Base-by-base conservation (phyloP, 2,113 vertebrate genomes). In the Lontra canadensis region DNA sequence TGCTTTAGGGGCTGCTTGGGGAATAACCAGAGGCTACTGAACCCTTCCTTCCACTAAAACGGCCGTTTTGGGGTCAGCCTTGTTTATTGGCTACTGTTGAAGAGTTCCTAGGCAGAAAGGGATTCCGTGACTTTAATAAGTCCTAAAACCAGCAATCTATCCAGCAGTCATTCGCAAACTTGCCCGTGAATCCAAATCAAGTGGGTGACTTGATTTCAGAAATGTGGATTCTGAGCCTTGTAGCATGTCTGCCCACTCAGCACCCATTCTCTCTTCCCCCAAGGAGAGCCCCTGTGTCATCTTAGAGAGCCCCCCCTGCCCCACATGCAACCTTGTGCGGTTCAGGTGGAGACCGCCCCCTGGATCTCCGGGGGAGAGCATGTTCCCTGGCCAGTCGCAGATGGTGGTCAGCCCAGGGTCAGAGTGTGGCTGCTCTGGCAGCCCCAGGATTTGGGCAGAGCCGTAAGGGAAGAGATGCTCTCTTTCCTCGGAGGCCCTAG, bases 21-120 rank as follows among this genome's bases (percentile, higher is more conserved):
- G 44, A 36, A 25, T 7, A 20, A n/a, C 3, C 7, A 7, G n/a
- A 49, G 25, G 31, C 13, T 20, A 20, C 47, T 9, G 17, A 23
- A 1, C 20, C 39, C 39, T 3, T n/a, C 59, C 59, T 61, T 47
- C 81, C 39, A 69, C n/a, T 9, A 80, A 18, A 20, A 26, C 12
- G 29, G 29, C 13, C 10, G 49, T 26, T 90, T 47, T 8, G 14
- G 21, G 31, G 20, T 90, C 73, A n/a, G 0, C 55, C 93, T 90
- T 79, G 31, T 85, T 93, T 79, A 78, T 55, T 74, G 57, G 29
- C 31, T 95, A 31, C 31, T 87, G 21, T 55, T 93, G 23, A 93
- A 92, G 42, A 80, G 91, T 74, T 80, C 67, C 52, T 39, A 84
- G 79, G 67, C 94, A 85, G 69, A 88, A 90, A 78, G 65, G 52